Base-by-base conservation (phyloP, 2,797 vertebrate species). In the Cirrhinus mrigala region DNA sequence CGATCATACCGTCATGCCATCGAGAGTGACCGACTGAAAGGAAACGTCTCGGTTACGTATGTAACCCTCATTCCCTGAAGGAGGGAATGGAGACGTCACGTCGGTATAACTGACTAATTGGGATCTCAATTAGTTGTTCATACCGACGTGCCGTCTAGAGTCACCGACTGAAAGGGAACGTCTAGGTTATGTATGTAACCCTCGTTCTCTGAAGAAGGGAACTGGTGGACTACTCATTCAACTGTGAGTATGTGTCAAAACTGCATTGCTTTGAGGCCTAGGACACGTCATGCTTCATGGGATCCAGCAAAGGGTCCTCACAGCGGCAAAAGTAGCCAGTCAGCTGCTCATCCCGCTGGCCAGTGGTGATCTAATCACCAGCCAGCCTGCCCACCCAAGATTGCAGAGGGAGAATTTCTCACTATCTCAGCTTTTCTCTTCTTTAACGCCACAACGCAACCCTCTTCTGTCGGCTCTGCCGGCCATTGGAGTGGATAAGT, bases 401-500 rank as follows among this genome's bases (percentile, higher is more conserved):
- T 82, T 85, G 66, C 66, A 66, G 73, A 6, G 44, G 83, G 74
- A 76, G 76, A 85, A 82, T 78, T 81, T 81, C 64, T 87, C 52
- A 52, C 66, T 29, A 85, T 82, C 82, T 89, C 79, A 88, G 82
- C 84, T 70, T 37, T 86, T 84, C 74, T 75, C 62, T 68, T 75
- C 58, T 79, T 12, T 62, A 33, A 58, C 1, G 8, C 82, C 46
- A 37, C 14, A 56, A 84, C 6, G 11, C 60, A 50, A 52, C 50
- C 66, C 74, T 85, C 76, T 60, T 79, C 83, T 85, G 54, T 62
- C 29, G 3, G 50, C 62, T 68, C 71, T 44, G 11, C 62, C 15
- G 29, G 68, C 81, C 86, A 75, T 74, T 83, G 83, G 52, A 85
- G 46, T 87, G 80, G 80, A 89, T 85, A 87, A 89, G 85, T 81